Evolutionary conservation across 2,797 vertebrate genomes (phyloP), one percentile per base, ranked within the genome.

Genomic region (Poeciliopsis infans): DNA sequence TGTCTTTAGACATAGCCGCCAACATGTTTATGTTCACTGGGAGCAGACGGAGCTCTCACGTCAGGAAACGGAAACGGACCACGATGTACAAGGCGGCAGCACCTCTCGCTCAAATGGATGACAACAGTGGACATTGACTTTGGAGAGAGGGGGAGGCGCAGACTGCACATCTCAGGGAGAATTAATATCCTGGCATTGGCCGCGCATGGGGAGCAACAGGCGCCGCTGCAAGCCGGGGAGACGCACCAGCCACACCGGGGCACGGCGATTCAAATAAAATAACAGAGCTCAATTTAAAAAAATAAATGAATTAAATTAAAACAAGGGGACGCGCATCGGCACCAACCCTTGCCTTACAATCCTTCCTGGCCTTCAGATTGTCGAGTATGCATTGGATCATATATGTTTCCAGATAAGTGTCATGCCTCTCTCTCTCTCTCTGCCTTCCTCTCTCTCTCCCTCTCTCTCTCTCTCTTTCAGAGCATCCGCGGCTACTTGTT

Each of bases 171-270:
- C 86, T 74, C 84, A 86, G 87, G 85, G 73, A 68, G 80, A 86
- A 92, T 89, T 68, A 87, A 88, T 83, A 85, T 86, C 85, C 80
- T 85, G 78, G 86, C 85, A 90, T 86, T 85, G 91, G 91, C 81
- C 70, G 83, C 18, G 81, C 85, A 81, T 47, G 79, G 87, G 84
- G 82, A 87, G 92, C 93, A 95, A 94, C 94, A 94, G 92, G 93
- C 91, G 16, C 79, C 86, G 91, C 79, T 85, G 79, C 80, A 89
- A 89, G 80, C 80, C 87, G 75, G 76, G 76, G 89, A 92, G 90
- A 91, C 90, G 78, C 92, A 49, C 83, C 90, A 90, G 90, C 90
- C 93, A 92, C 80, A 90, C 83, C 57, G 79, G 92, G 91, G 87
- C 90, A 93, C 79, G 79, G 88, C 86, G 84, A 68, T 81, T 73